Evolutionary conservation across 2,113 vertebrate species (phyloP).

Genomic region (Neogale vison): DNA sequence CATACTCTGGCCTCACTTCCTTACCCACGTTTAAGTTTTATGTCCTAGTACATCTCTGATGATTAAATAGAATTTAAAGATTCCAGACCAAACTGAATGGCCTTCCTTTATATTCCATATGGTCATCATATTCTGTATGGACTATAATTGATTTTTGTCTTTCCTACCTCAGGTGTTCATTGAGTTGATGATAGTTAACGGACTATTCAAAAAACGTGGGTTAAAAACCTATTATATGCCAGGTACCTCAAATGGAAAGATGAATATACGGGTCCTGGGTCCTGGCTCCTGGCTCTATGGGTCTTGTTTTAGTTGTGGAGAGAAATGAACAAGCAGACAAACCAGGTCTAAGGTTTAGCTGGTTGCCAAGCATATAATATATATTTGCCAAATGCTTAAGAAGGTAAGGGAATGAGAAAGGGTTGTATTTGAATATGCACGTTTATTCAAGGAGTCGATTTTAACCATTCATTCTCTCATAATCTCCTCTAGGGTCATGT

Average conservation of each 20-base stretch:
- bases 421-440: background rate
- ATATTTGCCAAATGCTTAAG: background rate
- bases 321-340: background rate
- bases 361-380: background rate
- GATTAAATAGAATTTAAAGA: background rate
- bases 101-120: background rate
- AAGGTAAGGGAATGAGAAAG: background rate
- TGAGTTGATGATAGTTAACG: background rate
- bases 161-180: background rate
- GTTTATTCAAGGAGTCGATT: background rate
- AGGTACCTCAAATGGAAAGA: background rate
- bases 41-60: background rate
- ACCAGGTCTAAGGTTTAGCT: background rate
- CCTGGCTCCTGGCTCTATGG: background rate
- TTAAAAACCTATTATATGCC: background rate
- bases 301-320: background rate
- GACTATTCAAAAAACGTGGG: background rate
- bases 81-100: background rate
- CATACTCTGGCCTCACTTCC: background rate
- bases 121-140: background rate
- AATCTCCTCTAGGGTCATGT: background rate
- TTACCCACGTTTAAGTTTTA: background rate
- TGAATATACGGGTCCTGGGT: background rate
- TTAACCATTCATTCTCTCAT: background rate
- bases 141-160: background rate